Conservation (phyloP, 2,888 invertebrate genomes). For the Helleia helle region DNA sequence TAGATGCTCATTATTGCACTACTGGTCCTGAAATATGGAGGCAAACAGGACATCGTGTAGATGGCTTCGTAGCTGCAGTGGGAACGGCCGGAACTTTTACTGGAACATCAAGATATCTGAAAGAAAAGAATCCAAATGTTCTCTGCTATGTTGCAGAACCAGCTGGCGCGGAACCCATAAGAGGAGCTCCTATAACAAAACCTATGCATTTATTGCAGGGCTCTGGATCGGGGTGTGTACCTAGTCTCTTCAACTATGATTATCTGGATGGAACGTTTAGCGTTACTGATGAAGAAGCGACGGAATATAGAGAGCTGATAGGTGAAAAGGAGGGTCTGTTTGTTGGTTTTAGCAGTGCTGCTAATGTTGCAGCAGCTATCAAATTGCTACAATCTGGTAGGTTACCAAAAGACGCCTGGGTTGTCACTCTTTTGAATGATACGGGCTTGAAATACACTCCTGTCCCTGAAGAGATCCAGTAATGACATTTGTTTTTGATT, state of each 20-base stretch:
- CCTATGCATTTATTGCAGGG: conserved; percentile 61
- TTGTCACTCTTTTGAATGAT: conserved; percentile 54
- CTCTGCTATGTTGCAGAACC: conserved; percentile 55
- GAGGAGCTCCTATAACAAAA: conserved; percentile 50
- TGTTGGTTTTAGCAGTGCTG: conserved; percentile 61
- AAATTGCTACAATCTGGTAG: conserved; percentile 49
- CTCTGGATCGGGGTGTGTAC: conserved; percentile 57
- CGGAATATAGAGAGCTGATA: conserved; percentile 44
- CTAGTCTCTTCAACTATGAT: conserved; percentile 50
- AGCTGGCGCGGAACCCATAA: conserved; percentile 52
- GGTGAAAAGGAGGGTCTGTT: conserved; percentile 60
- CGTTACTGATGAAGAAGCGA: conserved; percentile 53
- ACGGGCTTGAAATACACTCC: conserved; percentile 61
- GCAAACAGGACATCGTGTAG: conserved; percentile 57
- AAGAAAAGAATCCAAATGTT: conserved; percentile 47
- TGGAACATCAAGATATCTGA: conserved; percentile 51
- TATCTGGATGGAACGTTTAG: conserved; percentile 49
- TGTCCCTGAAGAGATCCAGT: conserved; percentile 32
- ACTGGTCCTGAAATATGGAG: conserved; percentile 65
- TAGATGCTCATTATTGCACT: conserved; percentile 47
- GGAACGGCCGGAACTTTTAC: conserved; percentile 59
- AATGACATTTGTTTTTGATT: too few species aligned
- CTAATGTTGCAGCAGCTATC: conserved; percentile 59
- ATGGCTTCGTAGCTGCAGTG: conserved; percentile 55
- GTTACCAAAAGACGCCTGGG: conserved; percentile 51